Percentiles rank a stretch among this genome's conserved stretches.
Evolutionary conservation across 2,888 invertebrate species (phyloP).

Genomic region (Conistra vaccinii): DNA sequence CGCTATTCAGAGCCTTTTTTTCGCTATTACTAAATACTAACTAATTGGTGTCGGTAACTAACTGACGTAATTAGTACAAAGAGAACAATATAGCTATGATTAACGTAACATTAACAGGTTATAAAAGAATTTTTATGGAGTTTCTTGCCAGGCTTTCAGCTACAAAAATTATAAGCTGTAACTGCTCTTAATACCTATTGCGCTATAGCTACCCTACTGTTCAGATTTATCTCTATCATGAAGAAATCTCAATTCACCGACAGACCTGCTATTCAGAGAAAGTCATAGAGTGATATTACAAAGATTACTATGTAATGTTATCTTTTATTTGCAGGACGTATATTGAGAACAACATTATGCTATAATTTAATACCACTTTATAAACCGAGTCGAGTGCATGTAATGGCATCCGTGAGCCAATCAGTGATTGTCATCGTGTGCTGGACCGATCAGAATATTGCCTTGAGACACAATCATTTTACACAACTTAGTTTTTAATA

Average conservation of each 20-base stretch:
- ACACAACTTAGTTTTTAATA: background rate
- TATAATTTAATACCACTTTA: slow-evolving; percentile 52
- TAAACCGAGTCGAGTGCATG: slow-evolving; percentile 43
- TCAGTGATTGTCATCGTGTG: slow-evolving; percentile 44
- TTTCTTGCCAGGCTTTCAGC: background rate
- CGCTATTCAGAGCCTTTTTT: background rate
- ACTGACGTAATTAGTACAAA: slow-evolving; percentile 34
- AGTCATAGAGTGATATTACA: background rate
- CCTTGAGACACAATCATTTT: slow-evolving; percentile 27
- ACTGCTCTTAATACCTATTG: background rate
- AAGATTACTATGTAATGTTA: slow-evolving; percentile 9
- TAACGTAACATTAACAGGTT: slow-evolving; percentile 21
- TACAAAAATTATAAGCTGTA: slow-evolving; percentile 1
- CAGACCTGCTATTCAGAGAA: background rate
- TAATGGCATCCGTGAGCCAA: slow-evolving; percentile 50
- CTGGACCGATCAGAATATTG: slow-evolving; percentile 34
- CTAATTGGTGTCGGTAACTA: slow-evolving; percentile 39
- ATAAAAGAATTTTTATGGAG: slow-evolving; percentile 26
- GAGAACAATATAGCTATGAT: slow-evolving; percentile 39
- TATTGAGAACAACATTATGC: slow-evolving; percentile 23
- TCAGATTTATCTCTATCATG: background rate
- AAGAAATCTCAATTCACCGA: background rate
- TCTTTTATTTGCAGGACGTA: slow-evolving; percentile 30
- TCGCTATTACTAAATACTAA: background rate
- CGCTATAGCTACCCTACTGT: too few species aligned